Conservation (phyloP, 2,113 vertebrate species). For the Perognathus longimembris region DNA sequence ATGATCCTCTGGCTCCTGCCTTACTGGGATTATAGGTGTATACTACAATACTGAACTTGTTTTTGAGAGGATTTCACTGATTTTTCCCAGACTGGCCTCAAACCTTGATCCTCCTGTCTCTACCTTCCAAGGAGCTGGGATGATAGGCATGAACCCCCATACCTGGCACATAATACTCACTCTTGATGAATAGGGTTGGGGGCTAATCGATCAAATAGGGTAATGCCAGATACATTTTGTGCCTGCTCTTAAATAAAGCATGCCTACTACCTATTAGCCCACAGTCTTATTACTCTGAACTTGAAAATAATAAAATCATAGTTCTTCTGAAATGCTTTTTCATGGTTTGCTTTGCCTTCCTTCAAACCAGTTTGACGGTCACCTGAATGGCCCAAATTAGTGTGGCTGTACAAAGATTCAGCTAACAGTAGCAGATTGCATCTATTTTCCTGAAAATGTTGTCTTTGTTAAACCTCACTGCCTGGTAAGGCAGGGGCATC, state of each 20-base stretch:
- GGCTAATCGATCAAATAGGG: neutral
- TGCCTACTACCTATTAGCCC: neutral
- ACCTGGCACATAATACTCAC: neutral
- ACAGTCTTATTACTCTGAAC: neutral
- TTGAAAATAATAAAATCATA: constrained; percentile 33
- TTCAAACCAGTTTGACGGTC: neutral
- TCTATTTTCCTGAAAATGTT: neutral
- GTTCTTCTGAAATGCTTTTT: constrained; percentile 31
- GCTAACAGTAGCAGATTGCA: neutral
- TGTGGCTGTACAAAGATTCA: neutral
- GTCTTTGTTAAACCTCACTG: neutral
- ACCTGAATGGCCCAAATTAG: neutral
- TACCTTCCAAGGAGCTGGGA: neutral
- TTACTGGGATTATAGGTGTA: neutral
- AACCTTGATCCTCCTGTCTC: neutral
- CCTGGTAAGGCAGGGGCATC: neutral
- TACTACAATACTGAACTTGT: neutral
- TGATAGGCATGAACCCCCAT: neutral
- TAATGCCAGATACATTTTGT: neutral
- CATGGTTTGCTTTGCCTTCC: neutral
- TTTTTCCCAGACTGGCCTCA: neutral
- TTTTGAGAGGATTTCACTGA: neutral
- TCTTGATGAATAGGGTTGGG: neutral
- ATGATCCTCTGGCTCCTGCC: neutral
- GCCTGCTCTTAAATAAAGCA: neutral